Conservation (phyloP, 2,888 invertebrate genomes). For the Eupithecia tripunctaria region DNA sequence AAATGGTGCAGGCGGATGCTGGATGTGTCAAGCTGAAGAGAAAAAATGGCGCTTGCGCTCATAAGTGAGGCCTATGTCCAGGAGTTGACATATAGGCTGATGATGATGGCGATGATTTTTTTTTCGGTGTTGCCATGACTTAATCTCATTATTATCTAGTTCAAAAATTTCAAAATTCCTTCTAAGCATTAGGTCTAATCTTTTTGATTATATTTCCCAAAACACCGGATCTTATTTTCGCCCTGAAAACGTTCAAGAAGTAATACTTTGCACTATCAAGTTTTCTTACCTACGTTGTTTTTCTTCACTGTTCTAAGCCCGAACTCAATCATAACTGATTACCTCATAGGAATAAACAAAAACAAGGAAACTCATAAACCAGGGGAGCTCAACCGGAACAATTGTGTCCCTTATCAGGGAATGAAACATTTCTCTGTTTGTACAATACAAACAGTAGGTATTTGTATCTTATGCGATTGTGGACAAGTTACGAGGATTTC, state of each 20-base stretch:
- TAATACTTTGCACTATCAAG: conserved; percentile 5
- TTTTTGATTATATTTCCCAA: neutral
- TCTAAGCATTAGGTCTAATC: neutral
- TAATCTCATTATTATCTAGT: neutral
- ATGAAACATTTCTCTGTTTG: conserved; percentile 45
- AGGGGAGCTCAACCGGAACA: conserved; percentile 58
- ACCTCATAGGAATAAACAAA: conserved; percentile 47
- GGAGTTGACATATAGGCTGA: too few species aligned
- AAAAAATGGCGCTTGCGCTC: too few species aligned
- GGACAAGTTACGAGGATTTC: neutral
- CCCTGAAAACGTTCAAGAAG: neutral
- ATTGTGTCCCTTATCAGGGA: conserved; percentile 56
- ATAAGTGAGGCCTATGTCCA: too few species aligned
- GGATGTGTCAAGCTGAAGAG: too few species aligned
- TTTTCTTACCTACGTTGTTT: conserved; percentile 10
- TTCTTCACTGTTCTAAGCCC: conserved; percentile 5
- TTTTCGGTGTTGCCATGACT: neutral
- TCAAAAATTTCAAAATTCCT: neutral
- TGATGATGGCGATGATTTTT: too few species aligned
- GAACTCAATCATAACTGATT: conserved; percentile 34
- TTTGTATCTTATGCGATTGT: conserved; percentile 13
- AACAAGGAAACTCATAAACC: conserved; percentile 63
- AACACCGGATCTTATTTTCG: neutral
- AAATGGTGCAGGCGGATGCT: too few species aligned
- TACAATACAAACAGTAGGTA: conserved; percentile 34